phyloP scores from a whole-genome alignment of 2,113 vertebrate genomes.

The Sander lucioperca region DNA sequence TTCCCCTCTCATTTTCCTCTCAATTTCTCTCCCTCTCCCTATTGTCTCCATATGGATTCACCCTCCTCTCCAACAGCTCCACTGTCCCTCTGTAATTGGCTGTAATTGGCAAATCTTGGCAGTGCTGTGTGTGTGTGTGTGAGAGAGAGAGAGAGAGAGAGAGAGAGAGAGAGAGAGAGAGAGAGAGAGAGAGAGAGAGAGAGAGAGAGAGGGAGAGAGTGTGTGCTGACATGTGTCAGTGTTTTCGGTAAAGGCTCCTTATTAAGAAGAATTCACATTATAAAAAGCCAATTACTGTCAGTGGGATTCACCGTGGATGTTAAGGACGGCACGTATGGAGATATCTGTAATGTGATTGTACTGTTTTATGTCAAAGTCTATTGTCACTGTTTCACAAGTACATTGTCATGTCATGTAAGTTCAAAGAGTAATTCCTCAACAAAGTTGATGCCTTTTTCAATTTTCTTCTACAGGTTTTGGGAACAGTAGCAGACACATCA shows the following conservation, averaged over 20 bases:
- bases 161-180: no score
- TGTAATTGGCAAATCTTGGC: slow-evolving; percentile 51
- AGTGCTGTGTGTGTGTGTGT: not conserved
- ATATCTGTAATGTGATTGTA: not conserved
- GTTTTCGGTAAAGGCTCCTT: slow-evolving; percentile 6
- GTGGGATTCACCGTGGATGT: not conserved
- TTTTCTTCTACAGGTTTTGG: not conserved
- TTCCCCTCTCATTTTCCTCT: not conserved
- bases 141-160: no score
- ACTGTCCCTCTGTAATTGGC: slow-evolving; percentile 64
- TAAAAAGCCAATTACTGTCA: slow-evolving; percentile 1
- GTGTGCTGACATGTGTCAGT: not conserved
- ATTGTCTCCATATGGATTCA: slow-evolving; percentile 11
- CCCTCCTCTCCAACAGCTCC: slow-evolving; percentile 4
- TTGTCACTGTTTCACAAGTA: not conserved
- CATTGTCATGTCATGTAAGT: not conserved
- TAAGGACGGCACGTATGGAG: not conserved
- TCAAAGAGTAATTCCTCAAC: not conserved
- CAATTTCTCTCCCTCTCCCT: not conserved
- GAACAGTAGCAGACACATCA: not conserved
- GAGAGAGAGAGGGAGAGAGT: no score
- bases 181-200: no score
- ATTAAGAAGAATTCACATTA: slow-evolving; percentile 21
- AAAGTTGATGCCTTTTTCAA: not conserved
- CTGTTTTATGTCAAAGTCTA: not conserved